Base-by-base conservation (phyloP, 2,888 invertebrate genomes). In the Nyleta sp. region DNA sequence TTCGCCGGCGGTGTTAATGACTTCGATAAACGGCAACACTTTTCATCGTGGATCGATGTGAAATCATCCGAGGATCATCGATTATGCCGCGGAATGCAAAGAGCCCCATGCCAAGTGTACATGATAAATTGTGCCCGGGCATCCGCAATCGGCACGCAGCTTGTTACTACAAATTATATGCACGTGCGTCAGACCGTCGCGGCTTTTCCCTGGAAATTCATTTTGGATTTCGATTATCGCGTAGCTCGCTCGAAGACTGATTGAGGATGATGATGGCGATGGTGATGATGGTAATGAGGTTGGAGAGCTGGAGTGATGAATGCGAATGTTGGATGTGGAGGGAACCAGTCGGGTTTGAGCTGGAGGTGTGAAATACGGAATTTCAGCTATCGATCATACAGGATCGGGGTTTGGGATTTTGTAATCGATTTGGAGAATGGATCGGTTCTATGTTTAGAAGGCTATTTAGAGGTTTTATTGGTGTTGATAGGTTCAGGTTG, bases 61-160 rank as follows among this genome's bases (percentile, higher is more conserved):
- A 60, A 65, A 77, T 77, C 77, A 65, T 59, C 67, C 73, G 50
- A 28, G 55, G 65, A 64, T 73, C 73, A 73, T 73, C 73, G 73
- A 65, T 73, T 72, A 72, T 55, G 31, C 17, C 50, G 40, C 48
- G 40, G 20, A 59, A 42, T 31, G 44, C 17, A 33, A 62, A 46
- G 35, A 48, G 46, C 52, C 57, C 22, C 44, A 33, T 40, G 59
- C 59, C 67, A 46, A 60, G 44, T 53, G 73, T 24, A 15, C 44
- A 52, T 74, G 74, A 74, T 74, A 60, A 74, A 74, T 74, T 46
- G 59, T 11, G 15, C 44, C 22, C 20, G 38, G 31, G 52, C 28
- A 22, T 55, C 38, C 7, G 48, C 35, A 70, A 46, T 57, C 68
- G 59, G 11, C 59, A 15, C 48, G 31, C 46, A 50, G 40, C 22